phyloP scores from a whole-genome alignment of 2,888 invertebrate species.

The Pterostichus niger region DNA sequence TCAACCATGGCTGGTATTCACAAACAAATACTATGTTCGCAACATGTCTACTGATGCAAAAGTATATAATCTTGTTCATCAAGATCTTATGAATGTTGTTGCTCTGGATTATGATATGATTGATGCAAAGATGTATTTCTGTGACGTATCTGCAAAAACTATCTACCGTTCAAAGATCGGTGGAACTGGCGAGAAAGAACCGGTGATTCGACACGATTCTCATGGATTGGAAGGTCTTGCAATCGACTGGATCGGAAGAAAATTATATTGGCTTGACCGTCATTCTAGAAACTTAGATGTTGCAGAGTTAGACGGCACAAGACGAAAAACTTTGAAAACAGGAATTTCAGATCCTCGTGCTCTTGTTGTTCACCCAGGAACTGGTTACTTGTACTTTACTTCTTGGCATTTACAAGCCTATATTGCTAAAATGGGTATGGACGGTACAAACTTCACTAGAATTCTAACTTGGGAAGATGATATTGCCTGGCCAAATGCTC shows the following conservation, averaged over 20 bases:
- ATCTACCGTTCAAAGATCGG: conserved; percentile 88
- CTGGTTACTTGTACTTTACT: conserved; percentile 95
- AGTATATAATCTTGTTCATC: conserved; percentile 91
- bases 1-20: conserved; percentile 94
- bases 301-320: conserved; percentile 94
- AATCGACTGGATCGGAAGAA: conserved; percentile 97
- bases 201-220: conserved; percentile 94
- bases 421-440: conserved; percentile 98
- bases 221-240: conserved; percentile 98
- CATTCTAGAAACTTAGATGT: conserved; percentile 97
- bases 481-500: conserved; percentile 98
- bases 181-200: conserved; percentile 84
- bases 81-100: conserved; percentile 97
- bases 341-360: conserved; percentile 97
- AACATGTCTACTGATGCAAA: conserved; percentile 96
- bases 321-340: conserved; percentile 92
- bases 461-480: conserved; percentile 96
- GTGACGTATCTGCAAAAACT: conserved; percentile 97
- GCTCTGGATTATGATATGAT: conserved; percentile 95
- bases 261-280: conserved; percentile 98
- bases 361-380: conserved; percentile 95
- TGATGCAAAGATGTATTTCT: conserved; percentile 94
- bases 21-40: conserved; percentile 98
- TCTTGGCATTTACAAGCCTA: conserved; percentile 98
- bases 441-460: conserved; percentile 93